phyloP scores from a whole-genome alignment of 2,113 vertebrate genomes.

The Microtus ochrogaster region DNA sequence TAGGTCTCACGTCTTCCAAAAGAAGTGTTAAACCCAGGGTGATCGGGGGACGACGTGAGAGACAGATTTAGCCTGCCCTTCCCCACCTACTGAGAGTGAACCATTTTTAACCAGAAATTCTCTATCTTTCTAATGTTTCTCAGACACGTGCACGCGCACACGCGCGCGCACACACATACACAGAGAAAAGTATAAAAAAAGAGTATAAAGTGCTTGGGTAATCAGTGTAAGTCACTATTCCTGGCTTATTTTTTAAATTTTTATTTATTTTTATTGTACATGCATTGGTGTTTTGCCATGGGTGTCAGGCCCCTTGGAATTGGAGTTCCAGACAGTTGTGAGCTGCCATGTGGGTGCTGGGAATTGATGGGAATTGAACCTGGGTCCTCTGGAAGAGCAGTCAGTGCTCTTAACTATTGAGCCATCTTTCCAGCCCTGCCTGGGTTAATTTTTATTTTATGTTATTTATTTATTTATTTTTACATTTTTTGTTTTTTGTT shows the following conservation, averaged over 20 bases:
- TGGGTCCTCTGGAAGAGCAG: background rate
- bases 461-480: too few species aligned
- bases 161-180: background rate
- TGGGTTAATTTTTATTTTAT: background rate
- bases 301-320: background rate
- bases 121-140: background rate
- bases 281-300: background rate
- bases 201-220: background rate
- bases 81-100: background rate
- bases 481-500: too few species aligned
- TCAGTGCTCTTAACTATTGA: background rate
- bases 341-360: background rate
- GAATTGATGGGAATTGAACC: background rate
- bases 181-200: background rate
- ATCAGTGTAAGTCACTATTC: background rate
- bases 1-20: constrained; percentile 32
- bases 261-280: background rate
- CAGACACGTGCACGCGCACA: background rate
- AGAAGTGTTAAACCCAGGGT: background rate
- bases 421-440: background rate
- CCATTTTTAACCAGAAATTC: background rate
- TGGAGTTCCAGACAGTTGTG: background rate
- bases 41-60: background rate
- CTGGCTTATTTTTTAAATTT: background rate
- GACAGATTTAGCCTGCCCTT: background rate